These are phyloP conservation scores for Hiodon alosoides DNA, from an alignment of 2,113 vertebrate genomes.

Conservation along the genomic window DNA sequence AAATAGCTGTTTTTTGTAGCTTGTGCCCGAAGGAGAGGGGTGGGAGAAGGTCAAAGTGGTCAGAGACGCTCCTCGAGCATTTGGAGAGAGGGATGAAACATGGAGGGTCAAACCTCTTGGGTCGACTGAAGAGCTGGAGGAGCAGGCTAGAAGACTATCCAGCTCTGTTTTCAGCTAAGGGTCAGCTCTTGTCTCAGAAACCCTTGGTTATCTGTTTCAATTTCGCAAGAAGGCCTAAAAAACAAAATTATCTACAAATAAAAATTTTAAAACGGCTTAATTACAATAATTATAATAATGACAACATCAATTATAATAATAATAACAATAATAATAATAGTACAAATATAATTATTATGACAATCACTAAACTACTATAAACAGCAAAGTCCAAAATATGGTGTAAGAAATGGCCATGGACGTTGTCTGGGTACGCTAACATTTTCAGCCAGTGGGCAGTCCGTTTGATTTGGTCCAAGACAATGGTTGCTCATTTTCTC, in stretches of 20 bases:
- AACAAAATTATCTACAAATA: slow-evolving; percentile 31
- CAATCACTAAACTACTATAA: slow-evolving; percentile 43
- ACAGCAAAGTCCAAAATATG: slow-evolving; percentile 38
- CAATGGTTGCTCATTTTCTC: slow-evolving; percentile 32
- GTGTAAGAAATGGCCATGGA: slow-evolving; percentile 24
- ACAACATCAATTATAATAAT: slow-evolving; percentile 38
- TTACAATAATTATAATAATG: slow-evolving; percentile 33
- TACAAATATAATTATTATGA: slow-evolving; percentile 41
- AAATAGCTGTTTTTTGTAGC: not conserved
- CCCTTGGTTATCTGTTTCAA: slow-evolving; percentile 27
- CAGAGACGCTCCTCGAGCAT: too few species aligned
- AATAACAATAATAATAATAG: slow-evolving; percentile 42
- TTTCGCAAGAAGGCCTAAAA: slow-evolving; percentile 28
- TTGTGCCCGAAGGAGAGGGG: not conserved
- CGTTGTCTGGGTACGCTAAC: slow-evolving; percentile 24
- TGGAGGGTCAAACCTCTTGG: slow-evolving; percentile 29
- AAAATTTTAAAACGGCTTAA: slow-evolving; percentile 33
- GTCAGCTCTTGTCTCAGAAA: slow-evolving; percentile 4
- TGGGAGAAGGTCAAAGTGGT: not conserved
- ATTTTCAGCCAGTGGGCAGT: slow-evolving; percentile 21
- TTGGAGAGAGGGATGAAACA: too few species aligned
- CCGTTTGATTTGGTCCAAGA: slow-evolving; percentile 23
- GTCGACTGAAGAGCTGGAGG: slow-evolving; percentile 3
- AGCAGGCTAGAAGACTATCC: slow-evolving; percentile 11
- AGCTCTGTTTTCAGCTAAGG: not conserved